Evolutionary conservation across 1,140 invertebrate genomes (phyloP), one percentile per base, ranked within the genome.

Genomic region (Drosophila oshimai): DNA sequence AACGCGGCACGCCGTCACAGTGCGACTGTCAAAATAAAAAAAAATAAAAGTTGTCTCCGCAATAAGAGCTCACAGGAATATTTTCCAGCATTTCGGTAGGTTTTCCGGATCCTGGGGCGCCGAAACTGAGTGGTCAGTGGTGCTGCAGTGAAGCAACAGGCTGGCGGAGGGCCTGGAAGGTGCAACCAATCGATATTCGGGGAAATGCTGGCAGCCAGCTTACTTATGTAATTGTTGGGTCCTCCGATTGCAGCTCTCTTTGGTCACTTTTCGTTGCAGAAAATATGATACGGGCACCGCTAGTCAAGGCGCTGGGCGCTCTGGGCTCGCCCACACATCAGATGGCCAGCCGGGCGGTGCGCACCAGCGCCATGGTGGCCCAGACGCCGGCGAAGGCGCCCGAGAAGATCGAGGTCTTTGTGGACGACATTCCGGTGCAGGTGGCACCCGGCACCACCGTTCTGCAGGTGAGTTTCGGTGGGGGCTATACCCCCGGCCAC

Each of bases 371-470:
- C 77, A 54, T 92, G 88, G 13, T 89, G 50, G 74, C 84, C 41
- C 80, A 91, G 57, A 92, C 91, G 26, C 92, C 91, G 42, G 92
- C 92, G 37, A 92, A 93, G 62, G 92, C 93, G 62, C 95, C 95
- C 10, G 95, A 97, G 69, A 95, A 97, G 89, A 93, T 99, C 49
- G 99, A 99, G 93, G 96, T 99, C 9, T 99, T 99, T 92, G 97
- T 99, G 79, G 97, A 99, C 94, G 98, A 99, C 90, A 97, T 98
- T 91, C 95, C 95, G 74, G 98, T 99, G 3, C 92, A 96, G 78
- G 98, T 99, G 44, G 95, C 96, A 51, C 98, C 99, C 15, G 98
- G 99, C 54, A 99, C 98, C 28, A 99, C 99, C 44, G 97, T 99
- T 31, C 92, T 99, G 41, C 98, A 99, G 94, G 97, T 98, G n/a